Conservation (phyloP, 1,140 invertebrate species). For the Drosophila saltans region DNA sequence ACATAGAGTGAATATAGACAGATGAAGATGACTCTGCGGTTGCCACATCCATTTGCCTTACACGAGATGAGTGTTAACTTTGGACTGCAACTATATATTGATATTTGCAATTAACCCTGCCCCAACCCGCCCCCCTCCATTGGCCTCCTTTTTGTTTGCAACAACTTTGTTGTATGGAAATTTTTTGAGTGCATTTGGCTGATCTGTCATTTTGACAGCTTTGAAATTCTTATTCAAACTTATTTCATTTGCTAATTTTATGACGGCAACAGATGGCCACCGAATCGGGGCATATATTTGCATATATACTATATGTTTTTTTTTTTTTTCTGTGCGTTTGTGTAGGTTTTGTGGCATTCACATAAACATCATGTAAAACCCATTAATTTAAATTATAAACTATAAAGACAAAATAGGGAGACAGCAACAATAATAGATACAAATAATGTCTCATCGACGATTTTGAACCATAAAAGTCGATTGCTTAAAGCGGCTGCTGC, state of each 20-base stretch:
- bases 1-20: background rate
- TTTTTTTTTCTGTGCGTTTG: conserved; percentile 29
- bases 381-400: conserved; percentile 81
- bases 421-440: conserved; percentile 4
- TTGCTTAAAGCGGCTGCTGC: conserved; percentile 39
- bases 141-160: background rate
- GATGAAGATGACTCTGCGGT: background rate
- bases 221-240: conserved; percentile 34
- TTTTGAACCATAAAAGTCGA: conserved; percentile 64
- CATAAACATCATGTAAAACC: conserved; percentile 71
- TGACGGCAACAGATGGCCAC: conserved; percentile 64
- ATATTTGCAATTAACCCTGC: conserved; percentile 36
- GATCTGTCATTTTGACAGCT: conserved; percentile 20
- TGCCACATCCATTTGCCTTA: conserved; percentile 17
- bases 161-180: background rate
- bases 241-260: conserved; percentile 68
- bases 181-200: conserved; percentile 43
- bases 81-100: conserved; percentile 30
- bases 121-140: background rate
- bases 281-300: conserved; percentile 50
- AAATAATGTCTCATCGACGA: conserved; percentile 16
- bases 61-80: conserved; percentile 14
- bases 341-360: conserved; percentile 39
- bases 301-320: conserved; percentile 8
- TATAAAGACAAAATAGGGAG: conserved; percentile 67